Base-by-base conservation (phyloP, 2,113 vertebrate species). In the Grammomys dolichurus region DNA sequence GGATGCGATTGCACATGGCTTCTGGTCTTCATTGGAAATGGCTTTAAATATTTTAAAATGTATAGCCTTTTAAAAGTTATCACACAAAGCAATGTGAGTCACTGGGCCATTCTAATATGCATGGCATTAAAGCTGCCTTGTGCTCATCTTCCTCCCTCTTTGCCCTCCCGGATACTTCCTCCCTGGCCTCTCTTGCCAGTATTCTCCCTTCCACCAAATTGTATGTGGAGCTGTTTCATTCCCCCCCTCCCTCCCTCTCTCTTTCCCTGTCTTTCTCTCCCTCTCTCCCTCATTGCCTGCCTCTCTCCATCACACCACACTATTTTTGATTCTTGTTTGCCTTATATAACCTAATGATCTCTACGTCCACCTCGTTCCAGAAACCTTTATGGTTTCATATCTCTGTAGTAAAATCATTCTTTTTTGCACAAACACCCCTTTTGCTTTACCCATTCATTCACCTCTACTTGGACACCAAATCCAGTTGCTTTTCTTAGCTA, bases 1-100 rank as follows among this genome's bases (percentile, higher is more conserved):
- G 26, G 2, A 10, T 3, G 4, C 26, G 72, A n/a, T 63, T 7
- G 13, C 7, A 2, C 1, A 7, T 54, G 28, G 48, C 28, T 33
- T 51, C 48, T 19, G 48, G 46, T 33, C 46, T 2, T 72, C 17
- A 48, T 3, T 14, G 31, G 65, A 78, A 78, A 33, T 51, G 48
- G 46, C 48, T 78, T 51, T 33, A 19, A 33, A 19, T 28, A 33
- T 51, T 78, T 78, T 78, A 33, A 78, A 51, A 51, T 19, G 7
- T 77, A 51, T 33, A 31, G 1, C 7, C 28, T 33, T 78, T 51
- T 33, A 17, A 78, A 54, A 78, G 48, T 51, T 19, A 51, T 16
- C 14, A 51, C 28, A 33, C 76, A 51, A 48, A 48, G 46, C 75
- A 77, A 19, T 33, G 46, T 19, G 46, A 33, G 51, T 78, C 16